A percentile compares a stretch with the other conserved stretches of the same genome.
These are phyloP conservation scores for Halictus ligatus DNA, from an alignment of 2,888 invertebrate genomes.

Conservation along the genomic window DNA sequence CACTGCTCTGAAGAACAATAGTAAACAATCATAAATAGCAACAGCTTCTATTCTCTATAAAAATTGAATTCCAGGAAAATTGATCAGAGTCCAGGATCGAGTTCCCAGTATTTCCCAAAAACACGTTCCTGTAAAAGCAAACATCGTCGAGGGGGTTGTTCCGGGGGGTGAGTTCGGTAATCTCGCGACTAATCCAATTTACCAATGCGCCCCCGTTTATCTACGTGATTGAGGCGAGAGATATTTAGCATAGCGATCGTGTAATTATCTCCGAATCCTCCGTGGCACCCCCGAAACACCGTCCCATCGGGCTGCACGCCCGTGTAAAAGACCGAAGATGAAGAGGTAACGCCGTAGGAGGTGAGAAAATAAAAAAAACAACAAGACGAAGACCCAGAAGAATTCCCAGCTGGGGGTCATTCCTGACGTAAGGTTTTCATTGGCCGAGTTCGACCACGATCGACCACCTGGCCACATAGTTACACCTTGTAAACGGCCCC, in stretches of 20 bases:
- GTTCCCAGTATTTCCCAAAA: conserved; percentile 18
- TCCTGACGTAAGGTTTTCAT: conserved; percentile 71
- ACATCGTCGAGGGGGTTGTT: conserved; percentile 9
- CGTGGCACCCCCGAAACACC: conserved; percentile 26
- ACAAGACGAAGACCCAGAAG: conserved; percentile 26
- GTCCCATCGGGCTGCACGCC: neutral
- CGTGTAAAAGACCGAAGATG: conserved; percentile 70
- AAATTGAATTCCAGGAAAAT: neutral
- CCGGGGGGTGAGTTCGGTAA: neutral
- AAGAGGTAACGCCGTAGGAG: conserved; percentile 81
- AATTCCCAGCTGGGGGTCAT: conserved; percentile 80
- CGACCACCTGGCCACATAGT: conserved; percentile 77
- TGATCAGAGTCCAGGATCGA: neutral
- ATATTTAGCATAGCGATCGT: conserved; percentile 77
- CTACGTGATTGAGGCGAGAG: conserved; percentile 64
- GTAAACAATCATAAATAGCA: neutral
- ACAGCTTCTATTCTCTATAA: too few relatives aligned
- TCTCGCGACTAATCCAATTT: conserved; percentile 61
- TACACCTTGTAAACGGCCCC: conserved; percentile 70
- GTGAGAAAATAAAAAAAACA: conserved; percentile 71
- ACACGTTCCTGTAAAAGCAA: conserved; percentile 5
- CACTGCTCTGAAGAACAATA: too few relatives aligned
- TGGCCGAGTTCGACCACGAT: conserved; percentile 61
- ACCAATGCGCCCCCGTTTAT: conserved; percentile 62
- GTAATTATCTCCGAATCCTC: conserved; percentile 72